These are phyloP conservation scores for Theonella swinhoei DNA, from an alignment of 37 sponge, comb jelly and placozoan species.

Conservation along the genomic window DNA sequence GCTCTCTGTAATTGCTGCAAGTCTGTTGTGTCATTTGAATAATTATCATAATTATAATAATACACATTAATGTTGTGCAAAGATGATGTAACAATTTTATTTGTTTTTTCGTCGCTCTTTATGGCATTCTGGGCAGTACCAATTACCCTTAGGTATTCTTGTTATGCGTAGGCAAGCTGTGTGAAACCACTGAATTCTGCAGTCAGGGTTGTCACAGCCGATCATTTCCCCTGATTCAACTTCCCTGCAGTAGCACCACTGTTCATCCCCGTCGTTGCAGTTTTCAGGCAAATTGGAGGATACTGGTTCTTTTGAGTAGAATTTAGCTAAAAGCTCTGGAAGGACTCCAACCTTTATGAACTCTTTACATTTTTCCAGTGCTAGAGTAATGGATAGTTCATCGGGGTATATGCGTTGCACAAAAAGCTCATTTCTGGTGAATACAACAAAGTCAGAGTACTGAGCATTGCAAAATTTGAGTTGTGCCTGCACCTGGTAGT, in stretches of 20 bases:
- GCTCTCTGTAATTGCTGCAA: no score
- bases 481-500: slow-evolving; percentile 74
- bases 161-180: slow-evolving; percentile 8
- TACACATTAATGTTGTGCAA: not conserved
- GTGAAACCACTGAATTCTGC: slow-evolving; percentile 41
- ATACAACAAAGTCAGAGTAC: slow-evolving; percentile 57
- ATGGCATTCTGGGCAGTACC: slow-evolving; percentile 39
- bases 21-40: no score
- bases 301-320: slow-evolving; percentile 18
- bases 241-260: slow-evolving; percentile 16
- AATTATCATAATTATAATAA: slow-evolving; percentile 4
- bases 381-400: slow-evolving; percentile 1
- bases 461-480: slow-evolving; percentile 37
- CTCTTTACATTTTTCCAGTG: not conserved
- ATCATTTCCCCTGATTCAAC: slow-evolving; percentile 19
- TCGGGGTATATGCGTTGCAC: slow-evolving; percentile 33
- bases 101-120: not conserved
- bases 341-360: slow-evolving; percentile 43
- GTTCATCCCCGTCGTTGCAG: not conserved
- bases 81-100: not conserved
- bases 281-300: not conserved
- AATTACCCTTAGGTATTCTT: no score
- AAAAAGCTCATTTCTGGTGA: slow-evolving; percentile 18
- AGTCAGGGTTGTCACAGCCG: slow-evolving; percentile 9
- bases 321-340: slow-evolving; percentile 40